Evolutionary conservation across 2,888 invertebrate genomes (phyloP).

Genomic region (Agrochola litura): DNA sequence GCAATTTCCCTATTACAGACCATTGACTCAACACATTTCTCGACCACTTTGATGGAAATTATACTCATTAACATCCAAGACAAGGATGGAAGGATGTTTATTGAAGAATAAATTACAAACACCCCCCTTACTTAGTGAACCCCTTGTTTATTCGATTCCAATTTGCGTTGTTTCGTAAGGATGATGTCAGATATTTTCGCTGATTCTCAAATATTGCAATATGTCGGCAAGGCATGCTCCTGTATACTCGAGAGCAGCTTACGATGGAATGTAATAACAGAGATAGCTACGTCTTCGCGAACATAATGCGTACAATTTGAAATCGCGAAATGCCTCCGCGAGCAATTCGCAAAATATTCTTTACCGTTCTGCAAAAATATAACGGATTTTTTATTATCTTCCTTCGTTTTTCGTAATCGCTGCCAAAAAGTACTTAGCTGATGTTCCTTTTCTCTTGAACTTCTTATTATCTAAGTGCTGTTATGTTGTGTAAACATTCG

Average conservation of each 20-base stretch:
- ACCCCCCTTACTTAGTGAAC: constrained; percentile 32
- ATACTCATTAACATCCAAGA: constrained; percentile 72
- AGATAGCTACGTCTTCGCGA: constrained; percentile 78
- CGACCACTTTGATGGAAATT: constrained; percentile 65
- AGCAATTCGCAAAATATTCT: constrained; percentile 79
- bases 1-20: constrained; percentile 25
- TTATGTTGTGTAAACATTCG: constrained; percentile 55
- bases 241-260: constrained; percentile 72
- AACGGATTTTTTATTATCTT: constrained; percentile 76
- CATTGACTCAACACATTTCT: constrained; percentile 58
- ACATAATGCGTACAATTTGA: constrained; percentile 84
- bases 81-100: constrained; percentile 66
- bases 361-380: constrained; percentile 74
- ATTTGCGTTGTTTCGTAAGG: constrained; percentile 65
- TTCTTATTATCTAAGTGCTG: constrained; percentile 63
- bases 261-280: constrained; percentile 83
- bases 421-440: constrained; percentile 64
- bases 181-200: constrained; percentile 71
- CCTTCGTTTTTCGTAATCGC: constrained; percentile 65
- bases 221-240: constrained; percentile 71
- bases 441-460: constrained; percentile 57
- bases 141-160: constrained; percentile 75
- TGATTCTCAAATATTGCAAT: constrained; percentile 79
- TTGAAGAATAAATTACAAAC: constrained; percentile 65
- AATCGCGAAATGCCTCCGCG: constrained; percentile 78